Evolutionary conservation across 2,888 invertebrate genomes (phyloP), one percentile per base, ranked within the genome.

Genomic region (Ischnus inquisitorius): DNA sequence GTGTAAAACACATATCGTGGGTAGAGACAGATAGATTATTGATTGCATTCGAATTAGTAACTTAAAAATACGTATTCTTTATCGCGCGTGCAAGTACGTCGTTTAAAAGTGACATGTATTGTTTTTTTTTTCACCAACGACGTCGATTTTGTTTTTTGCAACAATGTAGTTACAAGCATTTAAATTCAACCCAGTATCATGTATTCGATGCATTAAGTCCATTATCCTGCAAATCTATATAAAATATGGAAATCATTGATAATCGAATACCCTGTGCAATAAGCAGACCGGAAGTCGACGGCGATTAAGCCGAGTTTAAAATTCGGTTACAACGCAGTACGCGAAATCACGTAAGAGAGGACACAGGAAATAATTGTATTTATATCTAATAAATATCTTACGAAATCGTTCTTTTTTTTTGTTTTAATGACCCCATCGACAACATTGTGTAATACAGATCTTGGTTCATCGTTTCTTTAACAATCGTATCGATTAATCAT

Each of bases 201-300:
- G 8, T 34, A 34, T 54, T 6, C 28, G 8, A 41, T 71, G 14
- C 12, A 34, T 71, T 54, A 6, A 57, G 34, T 34, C 34, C 34
- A 34, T 34, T 34, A 34, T 34, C 8, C 4, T 34, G 8, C 34
- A 34, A 34, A 34, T 6, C 8, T 0, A 34, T 34, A 34, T 34
- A 34, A 34, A 34, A 34, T 34, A 34, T 8, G 8, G 8, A 34
- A 34, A 34, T 34, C 8, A 34, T 34, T 34, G 34, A 2, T 8
- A 34, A 34, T 34, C 1, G 5, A 6, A 34, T 34, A 34, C 34
- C 34, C 6, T 34, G 34, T 68, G 34, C 34, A 68, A 69, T 19
- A 67, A 74, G 83, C 28, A 4, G 4, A 77, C 83, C 82, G 85
- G 80, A 85, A 85, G 69, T 75, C 41, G 72, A 25, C 14, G 1